Base-by-base conservation (phyloP, 2,113 vertebrate species). In the Scopus umbretta region DNA sequence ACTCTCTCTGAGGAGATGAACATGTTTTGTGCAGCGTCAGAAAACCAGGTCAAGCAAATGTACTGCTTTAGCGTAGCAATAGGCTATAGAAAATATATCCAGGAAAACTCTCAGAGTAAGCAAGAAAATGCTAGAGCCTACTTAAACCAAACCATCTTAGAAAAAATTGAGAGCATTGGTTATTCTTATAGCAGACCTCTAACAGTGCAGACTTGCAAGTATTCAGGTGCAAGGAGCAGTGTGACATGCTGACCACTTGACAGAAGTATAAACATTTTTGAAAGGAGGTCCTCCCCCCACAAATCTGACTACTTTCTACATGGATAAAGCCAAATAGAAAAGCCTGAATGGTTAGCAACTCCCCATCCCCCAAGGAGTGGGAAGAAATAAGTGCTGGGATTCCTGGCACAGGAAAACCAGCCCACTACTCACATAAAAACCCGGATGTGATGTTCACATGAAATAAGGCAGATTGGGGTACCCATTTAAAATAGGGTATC, bases 371-470 rank as follows among this genome's bases (percentile, higher is more conserved):
- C 21, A 72, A 34, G 63, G 6, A 38, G 5, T 5, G 9, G 7
- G 17, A 73, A 66, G 22, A 90, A 91, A 15, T 21, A 43, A 61
- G 8, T 4, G 2, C 7, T 86, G 16, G 20, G 14, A 72, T 63
- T 56, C 40, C 17, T 65, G 43, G 43, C 70, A 49, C 7, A 45
- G 47, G 16, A 58, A 87, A 71, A 53, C 3, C 38, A 45, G 14
- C 29, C 40, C 36, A 43, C 11, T 32, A 63, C 4, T 55, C 27
- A 30, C 27, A 45, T 29, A 55, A 78, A 58, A 62, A 9, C 42
- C 45, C 19, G 22, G 62, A 25, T 1, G 1, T 17, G 17, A 83
- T 14, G 18, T 56, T 68, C 42, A 45, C 0, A 0, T 29, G 21
- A n/a, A 7, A 16, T 18, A 42, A 49, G 42, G 34, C 21, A 92